These are phyloP conservation scores for Benitochromis conjunctus DNA, from an alignment of 2,113 vertebrate genomes.

Conservation along the genomic window DNA sequence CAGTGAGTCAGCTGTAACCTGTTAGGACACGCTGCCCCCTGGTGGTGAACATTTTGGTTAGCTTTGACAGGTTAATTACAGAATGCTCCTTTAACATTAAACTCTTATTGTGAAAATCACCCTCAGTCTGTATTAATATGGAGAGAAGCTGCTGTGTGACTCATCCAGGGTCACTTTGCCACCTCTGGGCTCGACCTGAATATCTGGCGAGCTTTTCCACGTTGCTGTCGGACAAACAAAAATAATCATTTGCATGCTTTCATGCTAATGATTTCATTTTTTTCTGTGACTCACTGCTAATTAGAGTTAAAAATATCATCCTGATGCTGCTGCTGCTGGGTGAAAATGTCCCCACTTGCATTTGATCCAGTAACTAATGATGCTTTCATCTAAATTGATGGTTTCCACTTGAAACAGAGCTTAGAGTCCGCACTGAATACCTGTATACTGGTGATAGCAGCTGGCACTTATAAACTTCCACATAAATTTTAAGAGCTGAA, in stretches of 20 bases:
- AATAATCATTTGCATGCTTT: neutral
- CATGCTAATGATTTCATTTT: neutral
- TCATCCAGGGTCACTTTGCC: neutral
- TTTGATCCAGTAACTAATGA: neutral
- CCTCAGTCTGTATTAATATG: accelerated
- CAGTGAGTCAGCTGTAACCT: neutral
- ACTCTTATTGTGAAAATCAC: neutral
- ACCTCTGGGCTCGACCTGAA: neutral
- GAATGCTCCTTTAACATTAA: accelerated
- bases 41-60: neutral
- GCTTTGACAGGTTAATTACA: neutral
- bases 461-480: neutral
- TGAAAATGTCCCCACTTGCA: neutral
- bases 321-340: neutral
- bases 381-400: neutral
- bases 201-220: neutral
- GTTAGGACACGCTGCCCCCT: neutral
- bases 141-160: neutral
- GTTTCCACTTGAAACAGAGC: neutral
- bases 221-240: neutral
- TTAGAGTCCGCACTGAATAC: neutral
- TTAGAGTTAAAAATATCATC: neutral
- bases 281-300: neutral
- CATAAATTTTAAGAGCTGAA: neutral
- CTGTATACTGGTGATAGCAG: accelerated